A percentile compares a stretch with the other conserved stretches of the same genome.
phyloP scores from a whole-genome alignment of 2,888 invertebrate species.

The Drosophila meridionalis region DNA sequence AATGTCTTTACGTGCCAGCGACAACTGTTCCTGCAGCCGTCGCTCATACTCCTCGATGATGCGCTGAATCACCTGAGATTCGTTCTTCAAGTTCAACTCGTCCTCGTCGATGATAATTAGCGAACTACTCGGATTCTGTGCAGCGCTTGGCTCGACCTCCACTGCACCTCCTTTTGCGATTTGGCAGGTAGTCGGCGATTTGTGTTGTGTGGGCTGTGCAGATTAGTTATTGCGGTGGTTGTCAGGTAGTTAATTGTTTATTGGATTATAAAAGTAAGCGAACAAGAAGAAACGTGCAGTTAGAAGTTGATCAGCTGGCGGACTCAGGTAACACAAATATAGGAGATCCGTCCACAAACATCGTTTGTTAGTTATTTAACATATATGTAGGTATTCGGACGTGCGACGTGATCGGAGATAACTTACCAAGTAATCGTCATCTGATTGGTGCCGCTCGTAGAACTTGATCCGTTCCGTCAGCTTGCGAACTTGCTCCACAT shows the following conservation, averaged over 20 bases:
- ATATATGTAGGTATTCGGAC: background rate
- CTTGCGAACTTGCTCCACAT: constrained; percentile 79
- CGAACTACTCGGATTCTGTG: constrained; percentile 68
- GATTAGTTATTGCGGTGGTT: constrained; percentile 10
- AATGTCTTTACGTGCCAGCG: constrained; percentile 89
- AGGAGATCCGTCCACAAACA: background rate
- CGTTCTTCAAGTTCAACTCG: constrained; percentile 82
- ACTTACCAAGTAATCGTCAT: constrained; percentile 84
- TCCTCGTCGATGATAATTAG: constrained; percentile 84
- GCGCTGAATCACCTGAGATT: constrained; percentile 83
- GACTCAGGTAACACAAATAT: constrained; percentile 25
- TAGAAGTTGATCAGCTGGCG: constrained; percentile 51
- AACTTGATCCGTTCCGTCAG: constrained; percentile 81
- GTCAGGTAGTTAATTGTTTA: constrained; percentile 60
- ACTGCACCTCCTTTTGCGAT: constrained; percentile 1
- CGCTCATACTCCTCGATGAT: constrained; percentile 86
- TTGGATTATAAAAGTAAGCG: constrained; percentile 61
- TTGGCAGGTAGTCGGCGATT: constrained; percentile 55
- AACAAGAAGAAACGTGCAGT: constrained; percentile 81
- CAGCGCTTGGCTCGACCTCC: constrained; percentile 4
- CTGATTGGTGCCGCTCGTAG: constrained; percentile 82
- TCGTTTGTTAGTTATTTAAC: background rate
- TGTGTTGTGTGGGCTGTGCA: constrained; percentile 34
- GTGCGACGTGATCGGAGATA: background rate
- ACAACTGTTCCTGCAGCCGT: constrained; percentile 87